phyloP scores from a whole-genome alignment of 2,113 vertebrate species.

The Noctilio leporinus region DNA sequence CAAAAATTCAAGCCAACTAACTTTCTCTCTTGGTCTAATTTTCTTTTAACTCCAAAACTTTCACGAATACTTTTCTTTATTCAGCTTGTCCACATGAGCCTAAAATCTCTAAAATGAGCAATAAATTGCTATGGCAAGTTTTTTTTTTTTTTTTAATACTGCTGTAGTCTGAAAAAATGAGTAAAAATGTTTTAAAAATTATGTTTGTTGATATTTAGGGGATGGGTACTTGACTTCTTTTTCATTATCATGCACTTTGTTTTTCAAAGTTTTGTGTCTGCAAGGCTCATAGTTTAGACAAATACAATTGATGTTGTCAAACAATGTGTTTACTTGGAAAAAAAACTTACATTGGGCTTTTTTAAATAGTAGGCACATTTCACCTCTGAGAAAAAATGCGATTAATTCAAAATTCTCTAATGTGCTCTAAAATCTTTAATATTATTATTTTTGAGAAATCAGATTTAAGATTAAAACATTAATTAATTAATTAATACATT shows the following conservation, averaged over 20 bases:
- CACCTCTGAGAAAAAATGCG: conserved; percentile 1
- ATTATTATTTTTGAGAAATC: not conserved
- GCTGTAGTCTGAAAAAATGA: not conserved
- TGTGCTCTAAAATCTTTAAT: not conserved
- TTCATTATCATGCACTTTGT: not conserved
- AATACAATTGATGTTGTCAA: conserved; percentile 12
- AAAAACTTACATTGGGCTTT: not conserved
- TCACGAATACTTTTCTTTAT: not conserved
- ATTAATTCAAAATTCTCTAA: not conserved
- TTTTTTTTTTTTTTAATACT: not conserved
- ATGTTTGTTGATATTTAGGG: not conserved
- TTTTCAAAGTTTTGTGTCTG: conserved; percentile 28
- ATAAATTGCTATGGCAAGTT: not conserved
- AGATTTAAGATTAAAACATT: not conserved
- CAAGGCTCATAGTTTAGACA: conserved; percentile 27
- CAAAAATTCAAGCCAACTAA: not conserved
- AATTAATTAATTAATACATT: no score
- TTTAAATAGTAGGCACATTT: not conserved
- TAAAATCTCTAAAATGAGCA: not conserved
- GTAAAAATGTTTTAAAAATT: not conserved
- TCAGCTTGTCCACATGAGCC: not conserved
- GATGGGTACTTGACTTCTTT: not conserved
- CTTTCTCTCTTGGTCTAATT: not conserved
- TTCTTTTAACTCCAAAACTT: not conserved
- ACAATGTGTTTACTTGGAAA: not conserved